A percentile compares a stretch with the other conserved stretches of the same genome.
phyloP scores from a whole-genome alignment of 2,797 vertebrate species.

The Gambelia wislizenii region DNA sequence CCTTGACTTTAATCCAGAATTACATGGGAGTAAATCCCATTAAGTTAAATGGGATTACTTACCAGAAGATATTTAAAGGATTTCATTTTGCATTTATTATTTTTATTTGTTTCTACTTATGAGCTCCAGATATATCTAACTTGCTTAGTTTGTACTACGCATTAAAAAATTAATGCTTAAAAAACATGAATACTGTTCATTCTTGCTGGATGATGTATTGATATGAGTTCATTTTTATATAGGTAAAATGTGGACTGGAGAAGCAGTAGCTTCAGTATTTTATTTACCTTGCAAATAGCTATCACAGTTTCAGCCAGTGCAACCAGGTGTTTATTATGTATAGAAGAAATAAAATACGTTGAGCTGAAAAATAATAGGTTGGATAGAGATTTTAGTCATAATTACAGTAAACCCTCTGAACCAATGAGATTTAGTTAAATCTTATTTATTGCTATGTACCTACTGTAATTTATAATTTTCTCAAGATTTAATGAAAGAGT shows the following conservation, averaged over 20 bases:
- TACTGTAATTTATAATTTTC: background rate
- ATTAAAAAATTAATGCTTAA: background rate
- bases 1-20: background rate
- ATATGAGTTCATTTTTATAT: background rate
- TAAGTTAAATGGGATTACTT: background rate
- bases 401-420: background rate
- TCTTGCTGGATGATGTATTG: background rate
- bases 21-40: background rate
- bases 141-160: background rate
- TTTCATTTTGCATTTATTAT: background rate
- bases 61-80: background rate
- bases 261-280: background rate
- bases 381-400: background rate
- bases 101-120: background rate
- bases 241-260: background rate
- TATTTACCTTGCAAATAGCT: background rate
- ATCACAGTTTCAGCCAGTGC: background rate
- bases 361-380: background rate
- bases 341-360: background rate
- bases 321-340: too few relatives aligned
- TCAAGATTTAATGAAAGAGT: background rate
- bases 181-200: background rate
- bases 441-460: background rate
- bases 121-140: background rate
- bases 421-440: background rate